Evolutionary conservation across 1,140 invertebrate genomes (phyloP).

Genomic region (Lysiphlebus fabarum): DNA sequence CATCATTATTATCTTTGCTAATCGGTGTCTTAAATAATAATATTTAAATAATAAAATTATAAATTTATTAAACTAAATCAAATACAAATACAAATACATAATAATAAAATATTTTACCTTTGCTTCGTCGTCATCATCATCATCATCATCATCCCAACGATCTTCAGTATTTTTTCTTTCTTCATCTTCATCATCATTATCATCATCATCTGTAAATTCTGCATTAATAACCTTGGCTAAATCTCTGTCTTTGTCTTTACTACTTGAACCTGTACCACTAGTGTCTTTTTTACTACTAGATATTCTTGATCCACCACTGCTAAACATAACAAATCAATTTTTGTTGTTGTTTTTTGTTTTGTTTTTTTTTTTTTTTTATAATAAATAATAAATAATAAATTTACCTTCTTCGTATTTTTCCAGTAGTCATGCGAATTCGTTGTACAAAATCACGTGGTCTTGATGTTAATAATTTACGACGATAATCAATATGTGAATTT

Average conservation of each 20-base stretch:
- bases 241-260: conserved; percentile 54
- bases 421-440: conserved; percentile 50
- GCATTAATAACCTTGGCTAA: conserved; percentile 54
- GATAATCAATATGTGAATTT: conserved; percentile 45
- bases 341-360: conserved; percentile 17
- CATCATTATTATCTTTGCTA: conserved; percentile 1
- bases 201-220: conserved; percentile 52
- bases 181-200: conserved; percentile 37
- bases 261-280: conserved; percentile 44
- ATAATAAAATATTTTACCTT: no score
- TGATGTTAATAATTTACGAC: conserved; percentile 49
- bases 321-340: conserved; percentile 50
- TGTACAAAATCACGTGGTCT: conserved; percentile 52
- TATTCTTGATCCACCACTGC: conserved; percentile 50
- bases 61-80: background rate
- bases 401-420: conserved; percentile 50
- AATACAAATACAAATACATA: no score
- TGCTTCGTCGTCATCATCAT: no score
- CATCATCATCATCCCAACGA: conserved; percentile 41
- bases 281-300: conserved; percentile 55
- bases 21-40: background rate
- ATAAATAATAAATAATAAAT: conserved; percentile 39
- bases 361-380: conserved; percentile 26
- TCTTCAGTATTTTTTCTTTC: conserved; percentile 50
- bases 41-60: conserved; percentile 18